Percentiles rank a stretch among this genome's conserved stretches.
phyloP scores from a whole-genome alignment of 2,888 invertebrate species.

The Ditula angustiorana region DNA sequence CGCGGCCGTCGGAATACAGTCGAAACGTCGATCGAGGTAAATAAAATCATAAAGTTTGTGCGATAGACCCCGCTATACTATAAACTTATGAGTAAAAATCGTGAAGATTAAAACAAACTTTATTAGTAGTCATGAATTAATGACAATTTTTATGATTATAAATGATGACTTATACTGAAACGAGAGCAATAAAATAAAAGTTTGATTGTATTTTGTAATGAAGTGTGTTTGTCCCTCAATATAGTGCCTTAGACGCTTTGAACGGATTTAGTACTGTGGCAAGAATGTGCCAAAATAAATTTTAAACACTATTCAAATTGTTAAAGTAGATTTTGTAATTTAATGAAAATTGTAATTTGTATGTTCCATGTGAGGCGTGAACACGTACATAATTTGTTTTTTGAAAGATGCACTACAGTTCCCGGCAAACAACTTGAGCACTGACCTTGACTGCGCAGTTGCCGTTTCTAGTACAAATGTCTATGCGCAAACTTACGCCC shows the following conservation, averaged over 20 bases:
- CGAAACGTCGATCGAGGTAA: too few species aligned
- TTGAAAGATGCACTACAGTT: too few species aligned
- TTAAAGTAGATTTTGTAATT: conserved; percentile 37
- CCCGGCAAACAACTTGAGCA: too few species aligned
- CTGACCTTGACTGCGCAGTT: too few species aligned
- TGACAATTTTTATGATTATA: neutral
- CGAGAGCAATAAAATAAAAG: conserved; percentile 31
- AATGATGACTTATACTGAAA: conserved; percentile 19
- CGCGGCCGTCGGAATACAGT: too few species aligned
- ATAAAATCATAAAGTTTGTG: too few species aligned
- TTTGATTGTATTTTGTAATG: conserved; percentile 15
- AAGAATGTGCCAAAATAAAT: conserved; percentile 67
- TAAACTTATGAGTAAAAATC: too few species aligned
- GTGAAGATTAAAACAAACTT: conserved; percentile 6
- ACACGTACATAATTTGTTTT: neutral
- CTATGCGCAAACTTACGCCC: too few species aligned
- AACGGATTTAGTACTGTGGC: conserved; percentile 52
- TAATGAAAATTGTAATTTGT: conserved; percentile 22
- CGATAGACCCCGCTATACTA: too few species aligned
- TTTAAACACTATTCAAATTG: conserved; percentile 34
- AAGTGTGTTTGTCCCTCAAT: conserved; percentile 58
- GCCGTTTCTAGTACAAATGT: too few species aligned
- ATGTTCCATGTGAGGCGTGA: conserved; percentile 27
- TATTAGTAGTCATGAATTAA: neutral
- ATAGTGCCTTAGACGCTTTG: conserved; percentile 76